phyloP scores from a whole-genome alignment of 2,113 vertebrate species.

The human (Homo sapiens) region DNA sequence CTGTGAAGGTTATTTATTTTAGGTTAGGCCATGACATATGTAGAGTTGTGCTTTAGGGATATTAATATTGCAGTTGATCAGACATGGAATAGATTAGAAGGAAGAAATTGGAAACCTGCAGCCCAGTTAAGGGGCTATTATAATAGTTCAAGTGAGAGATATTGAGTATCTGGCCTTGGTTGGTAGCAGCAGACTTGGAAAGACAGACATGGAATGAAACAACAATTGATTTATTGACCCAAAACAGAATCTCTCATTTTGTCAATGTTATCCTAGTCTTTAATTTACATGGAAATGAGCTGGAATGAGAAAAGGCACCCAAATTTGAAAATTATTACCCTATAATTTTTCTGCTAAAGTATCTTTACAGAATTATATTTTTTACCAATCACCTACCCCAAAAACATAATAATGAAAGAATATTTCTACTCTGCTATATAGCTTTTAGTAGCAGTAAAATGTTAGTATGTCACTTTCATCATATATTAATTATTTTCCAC shows the following conservation, averaged over 20 bases:
- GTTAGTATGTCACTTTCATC: conserved; percentile 39
- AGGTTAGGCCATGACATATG: background rate
- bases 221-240: conserved; percentile 44
- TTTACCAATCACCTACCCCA: conserved; percentile 41
- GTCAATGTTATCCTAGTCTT: conserved; percentile 43
- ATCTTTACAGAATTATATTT: conserved; percentile 50
- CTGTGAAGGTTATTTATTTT: conserved; percentile 24
- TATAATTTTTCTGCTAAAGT: conserved; percentile 45
- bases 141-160: background rate
- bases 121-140: background rate
- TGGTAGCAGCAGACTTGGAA: background rate
- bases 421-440: conserved; percentile 31
- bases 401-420: conserved; percentile 41
- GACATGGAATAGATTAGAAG: background rate
- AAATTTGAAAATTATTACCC: conserved; percentile 61
- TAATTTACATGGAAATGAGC: conserved; percentile 60
- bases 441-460: background rate
- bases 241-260: conserved; percentile 37
- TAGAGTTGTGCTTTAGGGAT: background rate
- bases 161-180: background rate
- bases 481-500: background rate
- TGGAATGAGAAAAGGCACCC: conserved; percentile 42
- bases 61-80: background rate
- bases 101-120: background rate
- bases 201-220: background rate